A percentile compares a stretch with the other conserved stretches of the same genome.
These are phyloP conservation scores for Saccostrea glomerata DNA, from an alignment of 1,140 invertebrate species.

Conservation along the genomic window DNA sequence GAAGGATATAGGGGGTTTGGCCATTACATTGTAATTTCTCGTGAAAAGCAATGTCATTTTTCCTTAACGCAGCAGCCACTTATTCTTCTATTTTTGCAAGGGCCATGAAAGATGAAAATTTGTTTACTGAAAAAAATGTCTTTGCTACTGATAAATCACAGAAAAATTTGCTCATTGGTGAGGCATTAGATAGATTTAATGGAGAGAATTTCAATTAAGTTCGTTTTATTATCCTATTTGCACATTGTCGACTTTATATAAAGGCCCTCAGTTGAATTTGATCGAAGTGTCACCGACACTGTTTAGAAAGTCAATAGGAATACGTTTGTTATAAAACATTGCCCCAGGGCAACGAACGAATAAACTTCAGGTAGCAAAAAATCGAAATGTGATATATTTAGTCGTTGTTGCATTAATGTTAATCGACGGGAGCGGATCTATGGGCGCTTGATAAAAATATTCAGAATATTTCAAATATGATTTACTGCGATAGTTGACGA, in stretches of 20 bases:
- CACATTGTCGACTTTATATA: no score
- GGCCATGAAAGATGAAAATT: no score
- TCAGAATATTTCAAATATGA: no score
- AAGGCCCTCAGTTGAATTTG: background rate
- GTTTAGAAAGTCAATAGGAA: background rate
- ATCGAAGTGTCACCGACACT: background rate
- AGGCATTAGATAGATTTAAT: no score
- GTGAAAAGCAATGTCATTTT: background rate
- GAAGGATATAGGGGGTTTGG: background rate
- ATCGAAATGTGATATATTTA: background rate
- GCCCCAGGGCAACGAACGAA: conserved; percentile 7
- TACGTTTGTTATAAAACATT: background rate
- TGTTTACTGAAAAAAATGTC: no score
- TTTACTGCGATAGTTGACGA: no score
- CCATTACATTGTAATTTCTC: background rate
- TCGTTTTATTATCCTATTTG: no score
- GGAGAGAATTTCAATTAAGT: no score
- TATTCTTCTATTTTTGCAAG: background rate
- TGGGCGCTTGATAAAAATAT: background rate
- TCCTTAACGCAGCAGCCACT: background rate
- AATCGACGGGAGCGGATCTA: background rate
- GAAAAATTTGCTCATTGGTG: no score
- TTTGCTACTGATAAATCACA: no score
- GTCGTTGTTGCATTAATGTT: background rate
- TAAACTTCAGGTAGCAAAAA: background rate